These are phyloP conservation scores for Archivesica marissinica DNA, from an alignment of 1,140 invertebrate species.

Conservation along the genomic window DNA sequence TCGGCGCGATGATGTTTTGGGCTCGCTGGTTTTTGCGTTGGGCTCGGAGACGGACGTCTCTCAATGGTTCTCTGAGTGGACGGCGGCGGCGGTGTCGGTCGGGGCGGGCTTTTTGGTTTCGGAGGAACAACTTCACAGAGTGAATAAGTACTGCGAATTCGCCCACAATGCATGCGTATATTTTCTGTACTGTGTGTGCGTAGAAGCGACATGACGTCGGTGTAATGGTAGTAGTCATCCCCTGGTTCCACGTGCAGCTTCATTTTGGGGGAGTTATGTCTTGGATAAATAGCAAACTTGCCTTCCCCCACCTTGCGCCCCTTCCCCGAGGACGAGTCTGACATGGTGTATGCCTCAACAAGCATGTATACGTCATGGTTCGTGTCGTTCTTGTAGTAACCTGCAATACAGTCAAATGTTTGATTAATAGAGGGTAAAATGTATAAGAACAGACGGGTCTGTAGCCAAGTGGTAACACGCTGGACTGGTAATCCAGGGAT, in stretches of 20 bases:
- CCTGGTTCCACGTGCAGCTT: conserved; percentile 78
- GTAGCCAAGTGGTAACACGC: too few relatives aligned
- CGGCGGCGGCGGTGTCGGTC: conserved; percentile 46
- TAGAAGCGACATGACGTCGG: conserved; percentile 75
- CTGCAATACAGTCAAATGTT: conserved; percentile 64
- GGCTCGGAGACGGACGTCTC: conserved; percentile 7
- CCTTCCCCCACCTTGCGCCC: conserved; percentile 79
- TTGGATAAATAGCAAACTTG: conserved; percentile 81
- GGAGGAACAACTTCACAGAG: conserved; percentile 68
- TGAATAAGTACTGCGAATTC: conserved; percentile 75
- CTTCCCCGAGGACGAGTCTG: conserved; percentile 66
- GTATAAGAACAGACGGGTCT: conserved; percentile 1
- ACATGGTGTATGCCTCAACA: conserved; percentile 77
- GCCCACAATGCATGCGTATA: conserved; percentile 81
- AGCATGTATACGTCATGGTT: conserved; percentile 81
- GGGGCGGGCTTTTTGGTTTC: conserved; percentile 57
- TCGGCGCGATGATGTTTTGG: background rate
- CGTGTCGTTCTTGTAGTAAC: conserved; percentile 82
- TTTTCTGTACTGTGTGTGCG: conserved; percentile 73
- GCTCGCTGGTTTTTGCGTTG: conserved; percentile 15
- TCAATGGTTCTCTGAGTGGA: conserved; percentile 33
- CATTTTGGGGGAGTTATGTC: conserved; percentile 79
- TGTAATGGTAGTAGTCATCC: conserved; percentile 78
- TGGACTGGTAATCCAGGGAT: too few relatives aligned
- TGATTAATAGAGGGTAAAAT: background rate